Conservation (phyloP, 2,113 vertebrate species). For the Rhodinocichla rosea region DNA sequence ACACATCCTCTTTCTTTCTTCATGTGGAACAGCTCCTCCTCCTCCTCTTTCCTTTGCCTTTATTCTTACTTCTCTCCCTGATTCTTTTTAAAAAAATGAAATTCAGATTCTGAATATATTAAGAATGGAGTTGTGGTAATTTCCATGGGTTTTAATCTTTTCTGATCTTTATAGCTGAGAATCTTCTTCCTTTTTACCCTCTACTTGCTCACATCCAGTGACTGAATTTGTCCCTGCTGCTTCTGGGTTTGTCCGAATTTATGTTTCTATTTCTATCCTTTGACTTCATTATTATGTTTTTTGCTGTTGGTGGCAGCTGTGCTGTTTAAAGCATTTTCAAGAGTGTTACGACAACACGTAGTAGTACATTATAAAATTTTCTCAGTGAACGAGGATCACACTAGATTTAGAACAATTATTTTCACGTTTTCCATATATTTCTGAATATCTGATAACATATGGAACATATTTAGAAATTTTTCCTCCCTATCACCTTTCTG, state of each 20-base stretch:
- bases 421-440: background rate
- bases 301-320: background rate
- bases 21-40: background rate
- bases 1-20: background rate
- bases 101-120: background rate
- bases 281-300: background rate
- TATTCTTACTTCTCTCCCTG: background rate
- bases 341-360: background rate
- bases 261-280: background rate
- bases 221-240: background rate
- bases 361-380: background rate
- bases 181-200: background rate
- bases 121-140: background rate
- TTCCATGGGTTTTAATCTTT: background rate
- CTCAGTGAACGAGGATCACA: background rate
- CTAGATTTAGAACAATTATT: background rate
- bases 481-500: background rate
- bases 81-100: background rate
- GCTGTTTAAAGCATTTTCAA: background rate
- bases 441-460: background rate
- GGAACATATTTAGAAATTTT: background rate
- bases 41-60: background rate
- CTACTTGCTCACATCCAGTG: background rate
- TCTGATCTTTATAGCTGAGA: background rate
- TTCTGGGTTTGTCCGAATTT: background rate